Evolutionary conservation across 2,797 vertebrate genomes (phyloP).

Genomic region (Tapera naevia): DNA sequence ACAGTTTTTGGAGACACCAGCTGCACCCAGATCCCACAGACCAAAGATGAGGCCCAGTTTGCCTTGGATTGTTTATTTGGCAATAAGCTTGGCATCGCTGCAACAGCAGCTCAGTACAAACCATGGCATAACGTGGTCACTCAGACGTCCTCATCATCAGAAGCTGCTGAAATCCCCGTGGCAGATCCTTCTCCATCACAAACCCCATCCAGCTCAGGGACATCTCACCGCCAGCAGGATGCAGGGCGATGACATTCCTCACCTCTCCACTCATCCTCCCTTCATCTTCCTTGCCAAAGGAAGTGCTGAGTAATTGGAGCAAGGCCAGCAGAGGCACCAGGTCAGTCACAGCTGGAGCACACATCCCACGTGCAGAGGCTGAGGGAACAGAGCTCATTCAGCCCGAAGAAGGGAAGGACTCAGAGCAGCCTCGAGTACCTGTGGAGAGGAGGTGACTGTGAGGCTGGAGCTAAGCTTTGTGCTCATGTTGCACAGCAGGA

Average conservation of each 20-base stretch:
- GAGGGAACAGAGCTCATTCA: neutral
- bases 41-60: neutral
- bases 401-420: neutral
- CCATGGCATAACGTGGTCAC: accelerated
- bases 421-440: neutral
- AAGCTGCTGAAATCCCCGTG: neutral
- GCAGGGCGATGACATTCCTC: neutral
- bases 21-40: accelerated
- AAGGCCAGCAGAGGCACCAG: neutral
- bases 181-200: neutral
- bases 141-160: neutral
- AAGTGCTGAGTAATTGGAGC: accelerated
- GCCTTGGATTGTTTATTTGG: neutral
- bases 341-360: neutral
- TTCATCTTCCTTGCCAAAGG: neutral
- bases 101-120: neutral
- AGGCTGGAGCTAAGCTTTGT: neutral
- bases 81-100: neutral
- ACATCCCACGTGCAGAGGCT: neutral
- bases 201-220: neutral
- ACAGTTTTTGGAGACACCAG: neutral
- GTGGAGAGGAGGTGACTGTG: accelerated
- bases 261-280: neutral
- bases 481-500: neutral
- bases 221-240: neutral